These are phyloP conservation scores for Limonius californicus DNA, from an alignment of 1,140 invertebrate genomes.

Conservation along the genomic window DNA sequence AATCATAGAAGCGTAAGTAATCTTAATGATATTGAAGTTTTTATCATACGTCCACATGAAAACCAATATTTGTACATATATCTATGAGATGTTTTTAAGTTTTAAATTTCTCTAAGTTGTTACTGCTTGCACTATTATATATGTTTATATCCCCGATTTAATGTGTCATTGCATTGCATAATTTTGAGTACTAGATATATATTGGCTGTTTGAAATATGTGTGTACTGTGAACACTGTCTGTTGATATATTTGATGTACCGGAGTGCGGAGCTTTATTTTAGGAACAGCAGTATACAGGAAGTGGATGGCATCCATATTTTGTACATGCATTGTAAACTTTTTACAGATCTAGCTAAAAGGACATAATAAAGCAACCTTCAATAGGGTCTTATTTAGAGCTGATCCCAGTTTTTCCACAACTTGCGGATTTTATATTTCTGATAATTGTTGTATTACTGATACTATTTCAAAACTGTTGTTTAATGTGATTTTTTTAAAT, in stretches of 20 bases:
- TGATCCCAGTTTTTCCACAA: too few relatives aligned
- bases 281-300: neutral
- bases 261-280: neutral
- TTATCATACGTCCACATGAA: neutral
- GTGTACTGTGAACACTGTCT: constrained; percentile 1
- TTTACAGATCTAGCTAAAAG: neutral
- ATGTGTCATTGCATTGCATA: too few relatives aligned
- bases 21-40: neutral
- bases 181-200: too few relatives aligned
- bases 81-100: neutral
- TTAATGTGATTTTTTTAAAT: neutral
- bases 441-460: too few relatives aligned
- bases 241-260: neutral
- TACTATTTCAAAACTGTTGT: neutral
- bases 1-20: neutral
- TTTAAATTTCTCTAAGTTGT: neutral
- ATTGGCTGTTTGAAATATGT: neutral
- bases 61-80: neutral
- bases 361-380: neutral
- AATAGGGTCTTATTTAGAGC: too few relatives aligned
- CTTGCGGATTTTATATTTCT: too few relatives aligned
- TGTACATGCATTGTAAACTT: neutral
- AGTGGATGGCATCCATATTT: neutral
- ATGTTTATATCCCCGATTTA: neutral
- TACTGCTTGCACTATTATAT: neutral